These are phyloP conservation scores for Aurelia coerulea DNA, from an alignment of 30 jellyfish, hydroid and myxozoan genomes.

Conservation along the genomic window DNA sequence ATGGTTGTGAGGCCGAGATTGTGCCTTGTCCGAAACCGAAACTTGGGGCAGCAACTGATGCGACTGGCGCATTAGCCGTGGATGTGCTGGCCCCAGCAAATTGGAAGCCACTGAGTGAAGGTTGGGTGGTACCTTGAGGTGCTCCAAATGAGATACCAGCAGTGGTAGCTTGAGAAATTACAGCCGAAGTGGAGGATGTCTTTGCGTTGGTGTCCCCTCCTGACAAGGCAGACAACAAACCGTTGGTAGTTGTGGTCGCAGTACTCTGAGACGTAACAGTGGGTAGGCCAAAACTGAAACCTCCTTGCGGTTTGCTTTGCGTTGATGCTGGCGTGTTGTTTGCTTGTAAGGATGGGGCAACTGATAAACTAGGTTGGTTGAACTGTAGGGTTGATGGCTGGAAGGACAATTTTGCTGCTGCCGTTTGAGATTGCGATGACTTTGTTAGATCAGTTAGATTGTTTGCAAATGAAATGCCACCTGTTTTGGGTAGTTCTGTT, in stretches of 20 bases:
- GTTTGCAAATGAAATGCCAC: background rate
- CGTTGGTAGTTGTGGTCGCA: too few species aligned
- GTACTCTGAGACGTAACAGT: too few species aligned
- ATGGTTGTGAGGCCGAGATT: too few species aligned
- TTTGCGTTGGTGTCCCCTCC: too few species aligned
- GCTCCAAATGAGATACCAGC: background rate
- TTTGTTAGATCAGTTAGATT: background rate
- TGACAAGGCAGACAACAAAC: too few species aligned
- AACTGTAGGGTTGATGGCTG: background rate
- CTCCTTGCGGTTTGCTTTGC: background rate
- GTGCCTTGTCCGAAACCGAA: background rate
- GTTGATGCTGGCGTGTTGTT: background rate
- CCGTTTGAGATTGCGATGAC: background rate
- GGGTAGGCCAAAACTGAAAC: background rate
- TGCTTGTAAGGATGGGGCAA: background rate
- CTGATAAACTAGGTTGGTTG: background rate
- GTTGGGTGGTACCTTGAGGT: background rate
- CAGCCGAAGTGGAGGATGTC: background rate
- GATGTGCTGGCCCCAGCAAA: background rate
- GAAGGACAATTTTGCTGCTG: background rate
- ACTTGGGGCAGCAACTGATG: background rate
- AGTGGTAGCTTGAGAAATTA: background rate
- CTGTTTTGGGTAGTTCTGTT: background rate
- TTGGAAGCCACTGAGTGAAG: background rate
- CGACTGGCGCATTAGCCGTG: background rate